Evolutionary conservation across 2,113 vertebrate genomes (phyloP).

Genomic region (Gopherus evgoodei): DNA sequence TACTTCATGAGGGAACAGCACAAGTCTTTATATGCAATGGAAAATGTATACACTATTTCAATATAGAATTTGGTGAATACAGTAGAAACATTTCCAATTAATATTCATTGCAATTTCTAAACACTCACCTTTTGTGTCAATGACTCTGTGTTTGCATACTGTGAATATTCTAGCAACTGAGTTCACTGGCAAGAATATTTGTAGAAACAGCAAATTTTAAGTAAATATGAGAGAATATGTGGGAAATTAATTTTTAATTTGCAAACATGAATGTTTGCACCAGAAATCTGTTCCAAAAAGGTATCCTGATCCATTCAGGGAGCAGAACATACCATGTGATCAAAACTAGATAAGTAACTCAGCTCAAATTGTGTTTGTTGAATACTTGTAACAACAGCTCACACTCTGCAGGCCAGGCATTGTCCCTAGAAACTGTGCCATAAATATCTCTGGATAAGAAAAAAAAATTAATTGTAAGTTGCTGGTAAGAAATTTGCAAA

Average conservation of each 20-base stretch:
- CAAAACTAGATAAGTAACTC: not conserved
- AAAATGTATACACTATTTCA: constrained; percentile 75
- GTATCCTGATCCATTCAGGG: not conserved
- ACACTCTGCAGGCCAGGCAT: not conserved
- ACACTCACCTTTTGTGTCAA: constrained; percentile 74
- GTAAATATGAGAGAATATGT: constrained; percentile 53
- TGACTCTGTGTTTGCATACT: constrained; percentile 75
- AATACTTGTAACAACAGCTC: not conserved
- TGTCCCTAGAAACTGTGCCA: not conserved
- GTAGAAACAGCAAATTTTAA: constrained; percentile 64
- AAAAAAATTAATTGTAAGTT: not conserved
- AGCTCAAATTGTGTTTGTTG: not conserved
- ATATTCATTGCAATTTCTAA: constrained; percentile 77
- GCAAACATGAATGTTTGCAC: constrained; percentile 5
- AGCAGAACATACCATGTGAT: not conserved
- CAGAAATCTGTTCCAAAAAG: constrained; percentile 27
- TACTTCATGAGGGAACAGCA: constrained; percentile 73
- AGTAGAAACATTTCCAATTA: constrained; percentile 74
- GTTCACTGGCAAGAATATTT: constrained; percentile 43
- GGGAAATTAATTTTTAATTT: constrained; percentile 48
- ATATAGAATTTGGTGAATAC: constrained; percentile 72
- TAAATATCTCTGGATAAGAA: not conserved
- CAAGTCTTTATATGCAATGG: constrained; percentile 74
- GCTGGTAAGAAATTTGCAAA: rapidly evolving
- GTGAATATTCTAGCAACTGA: constrained; percentile 71